These are phyloP conservation scores for Tribolium madens DNA, from an alignment of 1,140 invertebrate species.

Conservation along the genomic window DNA sequence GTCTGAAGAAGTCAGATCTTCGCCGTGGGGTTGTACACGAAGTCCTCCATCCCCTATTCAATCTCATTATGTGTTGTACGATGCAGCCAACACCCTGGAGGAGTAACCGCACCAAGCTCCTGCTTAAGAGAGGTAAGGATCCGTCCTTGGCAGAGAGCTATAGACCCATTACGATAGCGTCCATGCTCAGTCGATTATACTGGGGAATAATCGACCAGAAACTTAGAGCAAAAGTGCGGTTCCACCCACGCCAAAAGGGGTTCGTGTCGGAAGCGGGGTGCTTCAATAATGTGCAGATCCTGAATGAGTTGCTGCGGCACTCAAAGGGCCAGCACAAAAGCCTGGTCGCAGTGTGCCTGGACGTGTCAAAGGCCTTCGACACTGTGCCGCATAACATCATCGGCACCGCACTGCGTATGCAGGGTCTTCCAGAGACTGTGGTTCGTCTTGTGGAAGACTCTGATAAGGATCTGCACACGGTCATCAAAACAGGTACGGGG, in stretches of 20 bases:
- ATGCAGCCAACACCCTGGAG: no score
- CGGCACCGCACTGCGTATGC: conserved; percentile 2
- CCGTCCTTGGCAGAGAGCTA: conserved; percentile 48
- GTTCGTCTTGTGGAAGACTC: not conserved
- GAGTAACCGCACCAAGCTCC: no score
- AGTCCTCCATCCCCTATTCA: no score
- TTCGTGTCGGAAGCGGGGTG: conserved; percentile 51
- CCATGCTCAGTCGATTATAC: conserved; percentile 49
- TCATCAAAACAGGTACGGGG: not conserved
- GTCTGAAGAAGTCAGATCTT: no score
- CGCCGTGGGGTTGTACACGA: no score
- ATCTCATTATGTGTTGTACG: no score
- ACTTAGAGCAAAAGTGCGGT: conserved; percentile 32
- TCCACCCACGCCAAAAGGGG: conserved; percentile 53
- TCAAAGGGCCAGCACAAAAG: conserved; percentile 24
- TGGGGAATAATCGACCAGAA: conserved; percentile 54
- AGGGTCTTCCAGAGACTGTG: conserved; percentile 25
- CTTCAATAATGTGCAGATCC: conserved; percentile 42
- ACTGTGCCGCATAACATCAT: conserved; percentile 56
- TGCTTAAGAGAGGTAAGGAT: no score
- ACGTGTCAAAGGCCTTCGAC: conserved; percentile 60
- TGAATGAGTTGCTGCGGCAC: conserved; percentile 40
- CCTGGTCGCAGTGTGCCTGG: conserved; percentile 55
- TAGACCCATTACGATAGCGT: conserved; percentile 55
- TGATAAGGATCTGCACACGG: not conserved